Evolutionary conservation across 2,797 vertebrate genomes (phyloP), one percentile per base, ranked within the genome.

Genomic region (Natrix natrix): DNA sequence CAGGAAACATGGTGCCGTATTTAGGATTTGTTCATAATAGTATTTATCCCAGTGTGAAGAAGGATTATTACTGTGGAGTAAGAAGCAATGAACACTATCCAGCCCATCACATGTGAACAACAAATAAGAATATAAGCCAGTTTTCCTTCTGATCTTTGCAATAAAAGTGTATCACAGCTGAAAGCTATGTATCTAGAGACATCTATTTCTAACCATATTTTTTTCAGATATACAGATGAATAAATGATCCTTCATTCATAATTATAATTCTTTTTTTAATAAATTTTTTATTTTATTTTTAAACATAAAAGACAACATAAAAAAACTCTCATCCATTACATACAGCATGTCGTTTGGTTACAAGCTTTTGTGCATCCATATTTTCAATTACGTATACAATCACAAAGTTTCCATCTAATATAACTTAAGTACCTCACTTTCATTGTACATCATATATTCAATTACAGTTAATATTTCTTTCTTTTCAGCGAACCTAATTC

Each of bases 1-100:
- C 87, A 89, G 48, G 32, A 93, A 93, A 91, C 87, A 91, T 91
- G 90, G 57, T 17, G 57, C 57, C 43, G 69, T n/a, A 56, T 91
- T 93, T 69, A 74, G 83, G 83, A 26, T 69, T 87, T n/a, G 24
- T 89, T 93, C 83, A 89, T 87, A 91, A 86, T 22, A 78, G 13
- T 78, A 88, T 88, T 88, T 83, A 78, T 88, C 86, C 14, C 20
- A 20, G 22, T 43, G n/a, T 61, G 8, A 56, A 24, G 86, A 60
- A 91, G 78, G 86, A 91, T 37, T 16, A 52, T 26, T 74, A 54
- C n/a, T 20, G 20, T 20, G 43, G 28, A 48, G 32, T 92, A 61
- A 90, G 55, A n/a, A 69, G 48, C 26, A 90, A 48, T 60, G 28
- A 20, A 26, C 69, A 37, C 43, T 69, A 52, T 86, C 28, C 14